A percentile compares a stretch with the other conserved stretches of the same genome.
phyloP scores from a whole-genome alignment of 2,113 vertebrate genomes.

The Podilymbus podiceps region DNA sequence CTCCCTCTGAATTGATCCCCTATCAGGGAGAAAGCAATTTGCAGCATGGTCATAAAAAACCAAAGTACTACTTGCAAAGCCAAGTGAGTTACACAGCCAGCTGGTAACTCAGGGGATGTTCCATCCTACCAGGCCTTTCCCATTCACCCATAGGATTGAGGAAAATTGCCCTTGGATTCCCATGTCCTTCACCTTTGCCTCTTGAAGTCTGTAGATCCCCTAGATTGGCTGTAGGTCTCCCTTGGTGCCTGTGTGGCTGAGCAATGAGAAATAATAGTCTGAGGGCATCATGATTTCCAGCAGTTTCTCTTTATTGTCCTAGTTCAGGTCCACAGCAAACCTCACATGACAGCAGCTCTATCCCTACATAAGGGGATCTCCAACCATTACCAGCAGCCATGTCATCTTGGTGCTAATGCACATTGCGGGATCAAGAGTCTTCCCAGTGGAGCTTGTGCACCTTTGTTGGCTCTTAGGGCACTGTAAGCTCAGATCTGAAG shows the following conservation, averaged over 20 bases:
- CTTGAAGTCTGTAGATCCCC: not conserved
- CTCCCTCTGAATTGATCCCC: not conserved
- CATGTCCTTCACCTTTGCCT: not conserved
- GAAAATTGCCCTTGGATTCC: not conserved
- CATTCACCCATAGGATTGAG: not conserved
- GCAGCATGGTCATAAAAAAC: not conserved
- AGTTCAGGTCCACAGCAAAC: not conserved
- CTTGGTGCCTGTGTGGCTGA: not conserved
- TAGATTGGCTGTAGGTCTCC: not conserved
- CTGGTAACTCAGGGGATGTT: not conserved
- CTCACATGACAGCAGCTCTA: not conserved
- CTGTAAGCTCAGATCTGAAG: not conserved
- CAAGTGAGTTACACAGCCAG: rapidly evolving
- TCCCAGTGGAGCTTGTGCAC: not conserved
- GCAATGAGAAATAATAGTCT: not conserved
- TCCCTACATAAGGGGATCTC: not conserved
- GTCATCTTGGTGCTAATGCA: not conserved
- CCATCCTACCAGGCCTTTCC: not conserved
- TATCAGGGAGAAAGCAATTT: not conserved
- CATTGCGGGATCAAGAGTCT: not conserved
- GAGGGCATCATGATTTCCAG: not conserved
- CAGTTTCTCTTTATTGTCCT: not conserved
- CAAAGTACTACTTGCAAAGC: not conserved
- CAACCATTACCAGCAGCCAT: not conserved
- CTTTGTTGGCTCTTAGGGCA: not conserved